Percentiles rank a stretch among this genome's conserved stretches.
These are phyloP conservation scores for Andrena fulva DNA, from an alignment of 2,888 invertebrate species.

Conservation along the genomic window DNA sequence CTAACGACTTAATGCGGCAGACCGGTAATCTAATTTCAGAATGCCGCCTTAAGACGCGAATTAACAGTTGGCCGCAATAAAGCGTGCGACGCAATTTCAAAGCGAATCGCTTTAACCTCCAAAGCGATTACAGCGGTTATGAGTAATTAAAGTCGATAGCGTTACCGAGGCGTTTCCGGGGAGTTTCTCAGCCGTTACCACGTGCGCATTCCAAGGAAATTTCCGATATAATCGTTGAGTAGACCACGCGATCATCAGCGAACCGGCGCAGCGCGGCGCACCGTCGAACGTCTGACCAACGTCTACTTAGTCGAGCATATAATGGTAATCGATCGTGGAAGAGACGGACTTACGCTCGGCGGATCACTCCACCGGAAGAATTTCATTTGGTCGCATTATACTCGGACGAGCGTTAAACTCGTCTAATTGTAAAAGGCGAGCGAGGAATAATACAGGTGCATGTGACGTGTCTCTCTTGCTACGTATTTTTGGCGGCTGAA, in stretches of 20 bases:
- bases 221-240: slow-evolving; percentile 7
- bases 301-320: background rate
- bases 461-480: background rate
- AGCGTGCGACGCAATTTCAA: slow-evolving; percentile 57
- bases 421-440: too few species aligned
- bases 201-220: background rate
- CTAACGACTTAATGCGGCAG: slow-evolving; percentile 52
- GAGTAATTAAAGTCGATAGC: slow-evolving; percentile 56
- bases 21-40: slow-evolving; percentile 61
- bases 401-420: background rate
- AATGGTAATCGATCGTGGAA: background rate
- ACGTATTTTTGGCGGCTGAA: background rate
- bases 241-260: slow-evolving; percentile 8
- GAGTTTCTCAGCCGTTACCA: too few species aligned
- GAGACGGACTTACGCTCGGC: background rate
- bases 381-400: background rate
- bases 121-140: slow-evolving; percentile 57
- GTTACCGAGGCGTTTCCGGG: slow-evolving; percentile 28
- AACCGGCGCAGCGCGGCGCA: background rate
- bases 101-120: slow-evolving; percentile 55
- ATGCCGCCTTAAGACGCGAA: slow-evolving; percentile 59
- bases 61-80: slow-evolving; percentile 61
- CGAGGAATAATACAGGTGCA: background rate
- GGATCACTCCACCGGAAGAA: background rate
- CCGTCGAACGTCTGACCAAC: background rate